Conservation (phyloP, 2,797 vertebrate genomes). For the Yasuhikotakia modesta region DNA sequence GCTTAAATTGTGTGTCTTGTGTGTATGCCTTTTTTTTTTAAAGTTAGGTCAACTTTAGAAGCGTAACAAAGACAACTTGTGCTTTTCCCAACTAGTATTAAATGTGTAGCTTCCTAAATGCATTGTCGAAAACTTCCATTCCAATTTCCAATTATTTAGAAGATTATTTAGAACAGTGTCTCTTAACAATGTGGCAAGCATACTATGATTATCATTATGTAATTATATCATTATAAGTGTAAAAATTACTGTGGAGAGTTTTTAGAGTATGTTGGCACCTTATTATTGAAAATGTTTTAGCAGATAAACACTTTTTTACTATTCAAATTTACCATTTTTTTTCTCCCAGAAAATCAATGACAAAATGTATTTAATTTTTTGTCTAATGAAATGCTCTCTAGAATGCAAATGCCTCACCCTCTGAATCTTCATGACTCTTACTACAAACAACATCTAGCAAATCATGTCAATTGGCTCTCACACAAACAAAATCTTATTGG, state of each 20-base stretch:
- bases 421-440: no score
- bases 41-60: neutral
- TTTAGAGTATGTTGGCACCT: no score
- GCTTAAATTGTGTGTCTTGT: conserved; percentile 9
- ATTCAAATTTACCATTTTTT: no score
- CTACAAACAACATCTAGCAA: neutral
- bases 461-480: no score
- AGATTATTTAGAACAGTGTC: neutral
- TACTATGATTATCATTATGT: neutral
- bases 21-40: neutral
- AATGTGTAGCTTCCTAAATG: neutral
- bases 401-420: no score
- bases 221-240: neutral
- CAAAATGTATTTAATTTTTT: no score
- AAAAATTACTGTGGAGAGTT: neutral
- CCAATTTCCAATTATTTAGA: neutral
- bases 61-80: neutral
- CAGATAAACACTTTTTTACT: no score
- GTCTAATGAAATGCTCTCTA: no score
- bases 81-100: no score
- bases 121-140: neutral
- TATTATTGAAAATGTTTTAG: no score
- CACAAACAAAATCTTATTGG: neutral
- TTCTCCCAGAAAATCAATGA: no score
- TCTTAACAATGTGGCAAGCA: neutral